A percentile compares a stretch with the other conserved stretches of the same genome.
phyloP scores from a whole-genome alignment of 2,888 invertebrate species.

The Allacma fusca region DNA sequence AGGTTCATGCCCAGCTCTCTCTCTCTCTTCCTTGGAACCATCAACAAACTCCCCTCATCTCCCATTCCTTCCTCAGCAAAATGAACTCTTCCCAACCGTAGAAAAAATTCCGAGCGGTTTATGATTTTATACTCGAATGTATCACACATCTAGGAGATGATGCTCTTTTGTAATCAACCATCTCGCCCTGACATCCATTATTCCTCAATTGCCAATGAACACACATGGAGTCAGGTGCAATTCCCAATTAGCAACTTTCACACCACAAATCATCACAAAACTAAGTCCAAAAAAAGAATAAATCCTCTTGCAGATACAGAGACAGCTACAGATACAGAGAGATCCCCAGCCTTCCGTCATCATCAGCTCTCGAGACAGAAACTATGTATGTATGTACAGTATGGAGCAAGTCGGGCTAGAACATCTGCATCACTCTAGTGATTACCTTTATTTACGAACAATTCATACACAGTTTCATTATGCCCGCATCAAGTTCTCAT shows the following conservation, averaged over 20 bases:
- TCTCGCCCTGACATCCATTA: slow-evolving; percentile 6
- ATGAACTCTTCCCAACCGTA: slow-evolving; percentile 32
- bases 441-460: too few relatives aligned
- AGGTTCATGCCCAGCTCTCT: slow-evolving; percentile 22
- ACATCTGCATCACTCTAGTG: too few relatives aligned
- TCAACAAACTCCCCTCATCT: slow-evolving; percentile 26
- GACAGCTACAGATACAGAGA: too few relatives aligned
- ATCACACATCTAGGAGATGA: slow-evolving; percentile 10
- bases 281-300: too few relatives aligned
- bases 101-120: slow-evolving; percentile 12
- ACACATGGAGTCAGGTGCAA: slow-evolving; percentile 4
- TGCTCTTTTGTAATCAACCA: slow-evolving; percentile 16
- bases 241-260: slow-evolving; percentile 6
- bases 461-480: too few relatives aligned
- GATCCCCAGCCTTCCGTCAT: too few relatives aligned
- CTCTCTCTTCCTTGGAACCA: not conserved
- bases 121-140: slow-evolving; percentile 30
- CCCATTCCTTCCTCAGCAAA: not conserved
- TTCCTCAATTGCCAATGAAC: slow-evolving; percentile 12
- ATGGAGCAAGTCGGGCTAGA: too few relatives aligned
- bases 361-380: too few relatives aligned
- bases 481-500: too few relatives aligned
- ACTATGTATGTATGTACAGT: too few relatives aligned
- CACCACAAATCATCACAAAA: not conserved
- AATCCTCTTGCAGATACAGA: too few relatives aligned